phyloP scores from a whole-genome alignment of 1,140 invertebrate species.

The Zaprionus camerounensis region DNA sequence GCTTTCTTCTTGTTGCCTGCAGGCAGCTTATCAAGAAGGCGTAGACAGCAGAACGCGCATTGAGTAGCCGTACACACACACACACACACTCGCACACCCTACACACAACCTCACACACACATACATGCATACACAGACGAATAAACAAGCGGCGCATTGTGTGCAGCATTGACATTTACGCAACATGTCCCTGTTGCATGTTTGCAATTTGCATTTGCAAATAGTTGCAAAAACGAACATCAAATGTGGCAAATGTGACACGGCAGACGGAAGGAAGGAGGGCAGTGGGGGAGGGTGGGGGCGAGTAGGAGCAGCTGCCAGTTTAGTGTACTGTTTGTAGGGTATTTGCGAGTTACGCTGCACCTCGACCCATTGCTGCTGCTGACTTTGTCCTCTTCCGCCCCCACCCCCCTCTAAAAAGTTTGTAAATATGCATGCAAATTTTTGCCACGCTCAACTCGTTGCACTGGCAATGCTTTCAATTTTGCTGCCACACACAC shows the following conservation, averaged over 20 bases:
- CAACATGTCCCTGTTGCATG: slow-evolving; percentile 83
- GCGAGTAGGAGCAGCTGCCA: too few species aligned
- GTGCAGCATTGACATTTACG: slow-evolving; percentile 77
- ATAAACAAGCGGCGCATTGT: slow-evolving; percentile 12
- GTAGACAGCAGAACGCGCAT: slow-evolving; percentile 43
- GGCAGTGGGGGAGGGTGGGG: not conserved
- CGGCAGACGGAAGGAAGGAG: slow-evolving; percentile 29
- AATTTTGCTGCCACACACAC: slow-evolving; percentile 62
- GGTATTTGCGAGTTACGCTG: slow-evolving; percentile 11
- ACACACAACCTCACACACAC: slow-evolving; percentile 4
- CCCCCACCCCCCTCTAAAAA: slow-evolving; percentile 36
- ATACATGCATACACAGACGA: not conserved
- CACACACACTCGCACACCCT: slow-evolving; percentile 6
- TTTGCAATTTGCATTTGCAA: slow-evolving; percentile 83
- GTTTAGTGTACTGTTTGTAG: not conserved
- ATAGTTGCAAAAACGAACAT: slow-evolving; percentile 82
- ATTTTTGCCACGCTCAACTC: slow-evolving; percentile 52
- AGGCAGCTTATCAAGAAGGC: slow-evolving; percentile 32
- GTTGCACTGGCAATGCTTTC: slow-evolving; percentile 55
- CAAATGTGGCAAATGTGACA: slow-evolving; percentile 70
- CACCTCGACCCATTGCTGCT: slow-evolving; percentile 12
- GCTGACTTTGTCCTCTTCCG: slow-evolving; percentile 43
- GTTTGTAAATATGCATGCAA: slow-evolving; percentile 81
- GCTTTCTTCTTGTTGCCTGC: slow-evolving; percentile 22
- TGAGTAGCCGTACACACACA: slow-evolving; percentile 27